phyloP scores from a whole-genome alignment of 2,797 vertebrate genomes.

The Acanthurus tractus region DNA sequence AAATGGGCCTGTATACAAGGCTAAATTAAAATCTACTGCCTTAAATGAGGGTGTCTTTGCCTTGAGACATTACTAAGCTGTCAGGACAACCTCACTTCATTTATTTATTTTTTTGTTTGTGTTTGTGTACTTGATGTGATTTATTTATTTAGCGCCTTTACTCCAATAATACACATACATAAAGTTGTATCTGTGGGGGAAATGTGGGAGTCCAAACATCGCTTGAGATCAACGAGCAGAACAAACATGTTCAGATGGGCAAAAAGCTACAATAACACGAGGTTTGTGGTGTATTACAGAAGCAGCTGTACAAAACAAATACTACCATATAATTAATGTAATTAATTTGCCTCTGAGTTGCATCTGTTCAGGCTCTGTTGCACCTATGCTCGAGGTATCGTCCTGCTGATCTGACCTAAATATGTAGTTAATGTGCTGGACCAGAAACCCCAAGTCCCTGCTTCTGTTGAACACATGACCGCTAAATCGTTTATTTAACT shows the following conservation, averaged over 20 bases:
- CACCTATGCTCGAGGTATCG: background rate
- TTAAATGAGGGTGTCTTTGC: conserved; percentile 80
- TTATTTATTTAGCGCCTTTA: conserved; percentile 72
- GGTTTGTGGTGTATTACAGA: conserved; percentile 30
- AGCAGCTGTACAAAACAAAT: conserved; percentile 12
- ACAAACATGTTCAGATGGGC: conserved; percentile 35
- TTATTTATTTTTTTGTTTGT: conserved; percentile 30
- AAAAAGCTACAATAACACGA: conserved; percentile 33
- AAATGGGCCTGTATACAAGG: conserved; percentile 78
- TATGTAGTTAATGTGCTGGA: background rate
- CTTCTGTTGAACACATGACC: background rate
- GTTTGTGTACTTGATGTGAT: conserved; percentile 70
- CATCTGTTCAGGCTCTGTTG: background rate
- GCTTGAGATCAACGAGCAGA: conserved; percentile 44
- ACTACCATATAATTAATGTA: background rate
- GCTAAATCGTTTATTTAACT: conserved; percentile 2
- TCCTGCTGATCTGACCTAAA: conserved; percentile 1
- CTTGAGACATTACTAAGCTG: conserved; percentile 75
- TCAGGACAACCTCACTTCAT: conserved; percentile 66
- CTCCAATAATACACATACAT: conserved; percentile 62
- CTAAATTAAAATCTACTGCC: conserved; percentile 80
- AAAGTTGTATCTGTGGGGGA: conserved; percentile 56
- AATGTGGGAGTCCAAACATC: conserved; percentile 46
- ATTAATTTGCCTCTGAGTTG: background rate
- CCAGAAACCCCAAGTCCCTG: background rate